Conservation (phyloP, 2,888 invertebrate species). For the Andricus curvator region DNA sequence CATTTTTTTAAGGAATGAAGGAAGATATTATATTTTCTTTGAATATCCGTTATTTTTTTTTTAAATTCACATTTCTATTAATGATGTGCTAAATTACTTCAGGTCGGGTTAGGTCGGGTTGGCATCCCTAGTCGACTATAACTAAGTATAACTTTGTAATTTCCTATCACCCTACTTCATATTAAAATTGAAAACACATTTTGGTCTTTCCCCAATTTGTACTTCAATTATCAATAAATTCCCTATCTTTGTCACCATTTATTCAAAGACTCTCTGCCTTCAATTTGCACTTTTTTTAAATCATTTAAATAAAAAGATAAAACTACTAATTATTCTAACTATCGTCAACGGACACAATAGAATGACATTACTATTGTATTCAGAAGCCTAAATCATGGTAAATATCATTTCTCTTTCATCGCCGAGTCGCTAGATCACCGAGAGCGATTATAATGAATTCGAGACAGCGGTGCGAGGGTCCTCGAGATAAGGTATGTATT, state of each 20-base stretch:
- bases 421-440: slow-evolving; percentile 45
- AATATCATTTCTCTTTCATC: slow-evolving; percentile 23
- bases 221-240: no score
- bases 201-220: background rate
- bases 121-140: no score
- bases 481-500: slow-evolving; percentile 66
- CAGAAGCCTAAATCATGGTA: background rate
- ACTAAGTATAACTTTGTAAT: no score
- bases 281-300: background rate
- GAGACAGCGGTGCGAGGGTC: slow-evolving; percentile 59
- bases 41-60: no score
- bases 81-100: no score
- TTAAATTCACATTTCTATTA: no score
- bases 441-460: slow-evolving; percentile 65
- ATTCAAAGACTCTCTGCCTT: background rate
- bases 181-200: background rate
- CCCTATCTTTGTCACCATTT: background rate
- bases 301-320: background rate
- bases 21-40: no score
- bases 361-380: slow-evolving; percentile 5
- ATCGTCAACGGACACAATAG: background rate
- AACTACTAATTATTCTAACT: background rate
- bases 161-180: no score
- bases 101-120: no score
- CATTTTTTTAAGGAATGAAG: no score